Evolutionary conservation across 2,797 vertebrate species (phyloP).

Genomic region (Chelon labrosus): DNA sequence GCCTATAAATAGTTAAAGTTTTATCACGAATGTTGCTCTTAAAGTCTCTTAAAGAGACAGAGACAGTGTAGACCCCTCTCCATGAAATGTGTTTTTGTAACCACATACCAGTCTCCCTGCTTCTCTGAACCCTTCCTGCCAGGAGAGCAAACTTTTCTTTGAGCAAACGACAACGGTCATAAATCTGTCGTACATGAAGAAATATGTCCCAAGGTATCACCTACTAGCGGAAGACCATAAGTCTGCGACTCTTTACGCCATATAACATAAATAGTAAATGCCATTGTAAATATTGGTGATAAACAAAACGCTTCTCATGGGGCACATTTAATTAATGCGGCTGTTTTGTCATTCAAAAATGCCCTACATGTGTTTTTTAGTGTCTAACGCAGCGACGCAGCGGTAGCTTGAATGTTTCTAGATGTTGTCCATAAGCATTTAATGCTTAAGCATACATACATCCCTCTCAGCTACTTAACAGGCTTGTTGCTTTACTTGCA

Average conservation of each 20-base stretch:
- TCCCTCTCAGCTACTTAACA: slow-evolving; percentile 37
- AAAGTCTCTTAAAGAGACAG: slow-evolving; percentile 5
- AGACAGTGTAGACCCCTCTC: neutral
- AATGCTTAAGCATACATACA: slow-evolving; percentile 34
- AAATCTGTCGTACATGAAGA: slow-evolving; percentile 56
- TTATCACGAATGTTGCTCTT: too few relatives aligned
- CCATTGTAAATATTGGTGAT: neutral
- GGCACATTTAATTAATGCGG: neutral
- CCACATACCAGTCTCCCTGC: slow-evolving; percentile 17
- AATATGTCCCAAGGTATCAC: slow-evolving; percentile 25
- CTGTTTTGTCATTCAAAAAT: neutral
- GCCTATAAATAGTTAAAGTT: too few relatives aligned
- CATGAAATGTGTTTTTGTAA: slow-evolving; percentile 22
- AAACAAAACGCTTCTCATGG: neutral
- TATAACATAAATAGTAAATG: neutral
- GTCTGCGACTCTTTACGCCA: neutral
- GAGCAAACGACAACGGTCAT: slow-evolving; percentile 54
- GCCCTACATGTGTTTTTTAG: neutral
- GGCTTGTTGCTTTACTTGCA: slow-evolving; percentile 29
- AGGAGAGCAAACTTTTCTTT: slow-evolving; percentile 46
- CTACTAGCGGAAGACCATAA: neutral
- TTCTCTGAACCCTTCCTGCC: slow-evolving; percentile 32
- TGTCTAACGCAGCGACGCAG: neutral
- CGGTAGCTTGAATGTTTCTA: slow-evolving; percentile 3
- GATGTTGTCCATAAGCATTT: slow-evolving; percentile 18